Evolutionary conservation across 2,113 vertebrate genomes (phyloP).

Genomic region (Orientallactaga bullata): DNA sequence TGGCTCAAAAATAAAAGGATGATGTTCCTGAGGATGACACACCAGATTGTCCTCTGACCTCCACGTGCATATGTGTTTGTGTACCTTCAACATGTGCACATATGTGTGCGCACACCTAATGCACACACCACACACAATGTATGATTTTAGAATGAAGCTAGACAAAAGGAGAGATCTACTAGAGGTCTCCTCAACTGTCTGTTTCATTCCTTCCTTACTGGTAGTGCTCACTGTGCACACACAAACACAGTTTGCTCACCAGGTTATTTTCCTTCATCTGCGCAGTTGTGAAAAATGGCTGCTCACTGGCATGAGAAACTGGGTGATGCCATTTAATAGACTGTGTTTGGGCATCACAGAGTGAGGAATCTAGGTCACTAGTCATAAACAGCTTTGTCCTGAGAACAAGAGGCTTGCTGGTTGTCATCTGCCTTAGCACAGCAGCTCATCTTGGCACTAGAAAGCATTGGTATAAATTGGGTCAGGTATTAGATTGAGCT

Average conservation of each 20-base stretch:
- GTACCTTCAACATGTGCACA: too few relatives aligned
- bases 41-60: too few relatives aligned
- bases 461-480: constrained; percentile 65
- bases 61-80: too few relatives aligned
- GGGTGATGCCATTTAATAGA: constrained; percentile 30
- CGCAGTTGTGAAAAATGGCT: neutral
- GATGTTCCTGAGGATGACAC: too few relatives aligned
- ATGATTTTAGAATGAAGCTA: neutral
- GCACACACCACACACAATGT: too few relatives aligned
- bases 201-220: neutral
- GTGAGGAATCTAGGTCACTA: constrained; percentile 71
- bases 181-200: neutral
- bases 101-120: too few relatives aligned
- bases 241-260: neutral
- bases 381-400: constrained; percentile 51
- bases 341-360: constrained; percentile 26
- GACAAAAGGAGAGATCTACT: neutral
- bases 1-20: too few relatives aligned
- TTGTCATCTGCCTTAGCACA: constrained; percentile 31
- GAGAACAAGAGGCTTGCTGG: constrained; percentile 62
- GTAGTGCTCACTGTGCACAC: neutral
- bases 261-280: neutral
- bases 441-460: constrained; percentile 31
- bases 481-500: constrained; percentile 46
- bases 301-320: constrained; percentile 29